A percentile compares a stretch with the other conserved stretches of the same genome.
phyloP scores from a whole-genome alignment of 1,140 invertebrate genomes.

The Drosophila teissieri region DNA sequence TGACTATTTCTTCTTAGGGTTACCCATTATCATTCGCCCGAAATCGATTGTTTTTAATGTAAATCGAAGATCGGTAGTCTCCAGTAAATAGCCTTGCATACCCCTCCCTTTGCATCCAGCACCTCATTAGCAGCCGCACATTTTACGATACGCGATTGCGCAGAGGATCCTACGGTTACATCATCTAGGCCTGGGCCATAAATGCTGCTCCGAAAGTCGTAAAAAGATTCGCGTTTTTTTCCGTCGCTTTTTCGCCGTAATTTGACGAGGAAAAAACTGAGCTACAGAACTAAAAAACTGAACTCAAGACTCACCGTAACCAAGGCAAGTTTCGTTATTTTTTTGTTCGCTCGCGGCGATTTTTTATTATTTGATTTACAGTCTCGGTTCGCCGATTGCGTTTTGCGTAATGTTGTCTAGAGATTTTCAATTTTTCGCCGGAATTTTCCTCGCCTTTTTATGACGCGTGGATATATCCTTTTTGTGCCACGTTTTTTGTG shows the following conservation, averaged over 20 bases:
- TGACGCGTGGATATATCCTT: conserved; percentile 48
- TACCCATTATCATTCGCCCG: too few relatives aligned
- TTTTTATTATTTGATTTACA: conserved; percentile 45
- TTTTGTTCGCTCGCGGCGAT: conserved; percentile 27
- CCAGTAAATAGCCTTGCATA: background rate
- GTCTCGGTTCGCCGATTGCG: conserved; percentile 31
- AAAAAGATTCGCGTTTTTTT: conserved; percentile 10
- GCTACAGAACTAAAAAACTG: conserved; percentile 57
- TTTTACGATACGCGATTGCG: conserved; percentile 16
- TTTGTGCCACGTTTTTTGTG: conserved; percentile 31
- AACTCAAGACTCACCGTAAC: conserved; percentile 48
- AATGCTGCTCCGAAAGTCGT: conserved; percentile 6
- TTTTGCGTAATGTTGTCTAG: conserved; percentile 62
- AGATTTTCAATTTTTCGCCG: conserved; percentile 16
- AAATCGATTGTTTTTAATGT: too few relatives aligned
- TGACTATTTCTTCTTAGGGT: too few relatives aligned
- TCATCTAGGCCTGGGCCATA: conserved; percentile 19
- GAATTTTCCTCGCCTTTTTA: conserved; percentile 32
- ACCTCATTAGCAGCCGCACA: conserved; percentile 30
- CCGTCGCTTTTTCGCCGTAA: background rate
- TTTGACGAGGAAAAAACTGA: conserved; percentile 21
- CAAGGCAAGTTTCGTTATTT: conserved; percentile 45
- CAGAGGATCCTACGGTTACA: conserved; percentile 20
- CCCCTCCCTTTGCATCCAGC: background rate
- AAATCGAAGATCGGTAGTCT: too few relatives aligned